Evolutionary conservation across 1,140 invertebrate genomes (phyloP).

Genomic region (Apis mellifera): Amel_HAv3.1 CM009946.2:2306001-2306500

Average conservation of each 20-base stretch:
- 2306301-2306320: too few species aligned
- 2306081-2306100: constrained; percentile 30
- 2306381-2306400: too few species aligned
- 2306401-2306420: too few species aligned
- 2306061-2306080: constrained; percentile 21
- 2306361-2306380: too few species aligned
- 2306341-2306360: too few species aligned
- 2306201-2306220: background rate
- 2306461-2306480: too few species aligned
- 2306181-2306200: background rate
- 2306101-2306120: constrained; percentile 48
- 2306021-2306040: constrained; percentile 43
- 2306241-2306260: background rate
- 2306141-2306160: background rate
- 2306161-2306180: too few species aligned
- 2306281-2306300: too few species aligned
- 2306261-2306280: background rate
- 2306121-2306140: constrained; percentile 40
- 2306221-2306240: constrained; percentile 6
- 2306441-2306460: too few species aligned
- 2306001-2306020: constrained; percentile 55
- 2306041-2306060: constrained; percentile 29
- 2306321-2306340: too few species aligned
- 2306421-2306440: too few species aligned
- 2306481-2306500: too few species aligned